Percentiles rank a stretch among this genome's conserved stretches.
phyloP scores from a whole-genome alignment of 2,113 vertebrate genomes.

The Cebus imitator region DNA sequence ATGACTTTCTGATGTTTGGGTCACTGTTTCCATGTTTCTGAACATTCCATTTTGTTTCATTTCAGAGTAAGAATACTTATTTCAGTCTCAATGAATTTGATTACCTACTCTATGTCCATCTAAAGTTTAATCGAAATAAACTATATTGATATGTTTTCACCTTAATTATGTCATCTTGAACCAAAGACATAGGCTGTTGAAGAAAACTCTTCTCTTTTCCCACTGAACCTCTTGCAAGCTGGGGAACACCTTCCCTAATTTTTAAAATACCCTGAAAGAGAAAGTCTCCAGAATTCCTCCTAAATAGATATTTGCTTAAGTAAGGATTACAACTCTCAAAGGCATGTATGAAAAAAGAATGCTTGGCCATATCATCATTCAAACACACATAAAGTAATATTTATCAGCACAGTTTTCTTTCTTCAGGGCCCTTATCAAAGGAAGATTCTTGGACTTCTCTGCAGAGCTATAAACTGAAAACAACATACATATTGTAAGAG shows the following conservation, averaged over 20 bases:
- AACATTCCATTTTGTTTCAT: background rate
- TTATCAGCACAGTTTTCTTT: background rate
- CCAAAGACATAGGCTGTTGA: background rate
- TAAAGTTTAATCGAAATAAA: conserved; percentile 19
- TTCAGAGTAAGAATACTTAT: background rate
- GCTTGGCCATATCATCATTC: background rate
- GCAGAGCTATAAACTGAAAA: background rate
- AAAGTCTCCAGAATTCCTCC: background rate
- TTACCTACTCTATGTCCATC: background rate
- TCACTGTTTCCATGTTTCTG: background rate
- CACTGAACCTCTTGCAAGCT: background rate
- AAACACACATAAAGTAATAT: background rate
- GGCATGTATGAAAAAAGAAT: background rate
- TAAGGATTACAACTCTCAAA: background rate
- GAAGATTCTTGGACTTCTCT: background rate
- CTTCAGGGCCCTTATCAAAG: background rate
- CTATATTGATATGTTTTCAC: background rate
- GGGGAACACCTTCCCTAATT: background rate
- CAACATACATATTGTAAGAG: background rate
- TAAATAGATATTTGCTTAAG: conserved; percentile 6
- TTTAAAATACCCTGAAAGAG: background rate
- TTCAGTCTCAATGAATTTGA: background rate
- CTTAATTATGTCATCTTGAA: background rate
- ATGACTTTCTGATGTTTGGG: background rate
- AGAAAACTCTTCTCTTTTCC: background rate